Percentiles rank a stretch among this genome's conserved stretches.
Conservation (phyloP, 1,140 invertebrate genomes). For the Pseudomyrmex dendroicus region DNA sequence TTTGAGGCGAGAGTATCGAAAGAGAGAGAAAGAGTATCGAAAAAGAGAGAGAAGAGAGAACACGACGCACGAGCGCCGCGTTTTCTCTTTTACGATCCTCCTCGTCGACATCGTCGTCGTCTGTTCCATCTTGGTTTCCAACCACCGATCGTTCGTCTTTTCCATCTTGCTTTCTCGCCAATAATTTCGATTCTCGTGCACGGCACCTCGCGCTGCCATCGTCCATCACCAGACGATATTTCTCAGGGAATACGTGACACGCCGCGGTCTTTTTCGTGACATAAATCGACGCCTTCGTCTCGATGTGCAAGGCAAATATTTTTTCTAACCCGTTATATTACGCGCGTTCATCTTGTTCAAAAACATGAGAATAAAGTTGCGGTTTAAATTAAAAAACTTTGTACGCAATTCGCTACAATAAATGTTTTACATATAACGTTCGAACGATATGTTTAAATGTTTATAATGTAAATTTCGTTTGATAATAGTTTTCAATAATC, state of each 20-base stretch:
- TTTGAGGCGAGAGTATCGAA: conserved; percentile 37
- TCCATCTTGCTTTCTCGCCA: conserved; percentile 55
- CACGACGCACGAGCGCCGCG: conserved; percentile 39
- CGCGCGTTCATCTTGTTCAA: conserved; percentile 33
- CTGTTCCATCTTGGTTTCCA: conserved; percentile 48
- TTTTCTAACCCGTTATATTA: conserved; percentile 20
- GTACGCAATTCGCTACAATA: not conserved
- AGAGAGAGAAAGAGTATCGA: no score
- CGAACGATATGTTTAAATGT: no score
- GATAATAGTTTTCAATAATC: no score
- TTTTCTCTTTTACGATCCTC: conserved; percentile 51
- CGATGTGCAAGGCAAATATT: conserved; percentile 48
- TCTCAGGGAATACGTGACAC: conserved; percentile 52
- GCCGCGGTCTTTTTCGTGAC: conserved; percentile 34
- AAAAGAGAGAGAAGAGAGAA: not conserved
- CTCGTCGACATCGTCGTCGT: conserved; percentile 24
- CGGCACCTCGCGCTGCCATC: conserved; percentile 22
- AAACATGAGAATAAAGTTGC: conserved; percentile 5
- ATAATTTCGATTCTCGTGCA: conserved; percentile 51
- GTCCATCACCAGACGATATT: conserved; percentile 50
- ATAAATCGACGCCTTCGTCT: conserved; percentile 42
- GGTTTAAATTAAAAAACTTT: not conserved
- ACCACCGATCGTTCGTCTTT: conserved; percentile 39
- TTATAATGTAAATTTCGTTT: no score
- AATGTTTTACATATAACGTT: not conserved